Conservation (phyloP, 2,797 vertebrate species). For the Phrynocephalus guinanensis region DNA sequence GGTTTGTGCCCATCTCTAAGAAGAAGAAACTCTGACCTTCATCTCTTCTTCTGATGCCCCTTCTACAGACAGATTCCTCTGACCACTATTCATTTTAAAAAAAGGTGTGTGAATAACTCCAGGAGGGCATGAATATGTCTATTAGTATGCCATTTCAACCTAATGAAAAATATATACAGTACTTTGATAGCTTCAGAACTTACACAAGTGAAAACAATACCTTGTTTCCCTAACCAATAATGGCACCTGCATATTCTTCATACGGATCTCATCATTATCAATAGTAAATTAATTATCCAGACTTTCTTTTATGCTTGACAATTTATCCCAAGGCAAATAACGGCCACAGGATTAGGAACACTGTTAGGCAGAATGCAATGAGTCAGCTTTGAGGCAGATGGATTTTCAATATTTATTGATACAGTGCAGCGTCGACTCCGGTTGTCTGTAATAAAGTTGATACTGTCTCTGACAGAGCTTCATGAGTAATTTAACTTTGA, state of each 20-base stretch:
- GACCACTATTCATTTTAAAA: not conserved
- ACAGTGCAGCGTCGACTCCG: constrained; percentile 8
- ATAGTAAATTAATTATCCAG: constrained; percentile 45
- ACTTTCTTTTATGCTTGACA: constrained; percentile 37
- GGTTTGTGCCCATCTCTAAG: too few species aligned
- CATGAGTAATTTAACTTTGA: constrained; percentile 31
- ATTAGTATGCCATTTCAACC: not conserved
- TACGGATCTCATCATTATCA: not conserved
- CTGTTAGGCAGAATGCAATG: constrained; percentile 18
- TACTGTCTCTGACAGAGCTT: constrained; percentile 42
- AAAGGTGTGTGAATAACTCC: not conserved
- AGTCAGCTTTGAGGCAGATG: constrained; percentile 30
- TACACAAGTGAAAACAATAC: not conserved
- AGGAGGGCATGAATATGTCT: not conserved
- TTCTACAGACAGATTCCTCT: not conserved
- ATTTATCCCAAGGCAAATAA: constrained; percentile 39
- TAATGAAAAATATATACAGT: not conserved
- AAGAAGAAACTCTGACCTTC: not conserved
- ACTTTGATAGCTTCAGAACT: not conserved
- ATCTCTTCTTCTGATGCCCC: not conserved
- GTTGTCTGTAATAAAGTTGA: constrained; percentile 45
- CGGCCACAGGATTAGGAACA: constrained; percentile 14
- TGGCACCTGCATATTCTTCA: constrained; percentile 2
- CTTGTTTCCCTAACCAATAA: not conserved
- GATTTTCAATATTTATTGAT: constrained; percentile 47